phyloP scores from a whole-genome alignment of 2,113 vertebrate genomes.

The Colaptes auratus region DNA sequence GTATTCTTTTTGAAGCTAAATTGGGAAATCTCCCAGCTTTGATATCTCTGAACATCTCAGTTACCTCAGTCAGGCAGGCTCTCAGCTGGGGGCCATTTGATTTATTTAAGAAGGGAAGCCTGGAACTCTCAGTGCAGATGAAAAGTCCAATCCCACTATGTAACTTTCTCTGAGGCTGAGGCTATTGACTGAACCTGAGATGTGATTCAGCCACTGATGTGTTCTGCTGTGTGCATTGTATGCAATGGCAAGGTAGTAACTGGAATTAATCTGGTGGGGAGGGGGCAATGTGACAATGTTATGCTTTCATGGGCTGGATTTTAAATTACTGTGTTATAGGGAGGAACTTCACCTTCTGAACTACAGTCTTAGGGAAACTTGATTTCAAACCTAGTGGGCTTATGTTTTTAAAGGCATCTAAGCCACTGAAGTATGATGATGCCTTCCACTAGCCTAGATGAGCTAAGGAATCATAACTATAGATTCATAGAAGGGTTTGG shows the following conservation, averaged over 20 bases:
- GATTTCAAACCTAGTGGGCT: not conserved
- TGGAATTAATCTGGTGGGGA: not conserved
- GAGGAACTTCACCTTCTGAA: not conserved
- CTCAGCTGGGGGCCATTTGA: not conserved
- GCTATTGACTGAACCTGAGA: not conserved
- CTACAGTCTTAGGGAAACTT: not conserved
- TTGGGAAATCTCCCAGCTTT: not conserved
- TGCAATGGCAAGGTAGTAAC: not conserved
- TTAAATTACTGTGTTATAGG: not conserved
- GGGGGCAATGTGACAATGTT: not conserved
- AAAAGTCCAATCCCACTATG: not conserved
- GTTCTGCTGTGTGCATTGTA: not conserved
- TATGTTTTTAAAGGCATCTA: not conserved
- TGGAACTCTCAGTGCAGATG: not conserved
- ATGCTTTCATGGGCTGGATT: not conserved
- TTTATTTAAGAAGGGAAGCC: slow-evolving; percentile 1
- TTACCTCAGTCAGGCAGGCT: not conserved
- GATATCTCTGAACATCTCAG: not conserved
- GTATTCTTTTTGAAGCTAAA: not conserved
- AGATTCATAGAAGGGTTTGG: not conserved
- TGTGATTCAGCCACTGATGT: not conserved
- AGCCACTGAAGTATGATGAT: not conserved
- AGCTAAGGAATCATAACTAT: not conserved
- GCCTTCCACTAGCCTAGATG: not conserved
- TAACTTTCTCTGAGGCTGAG: not conserved